These are phyloP conservation scores for Tanypteryx hageni DNA, from an alignment of 2,888 invertebrate species.

Conservation along the genomic window DNA sequence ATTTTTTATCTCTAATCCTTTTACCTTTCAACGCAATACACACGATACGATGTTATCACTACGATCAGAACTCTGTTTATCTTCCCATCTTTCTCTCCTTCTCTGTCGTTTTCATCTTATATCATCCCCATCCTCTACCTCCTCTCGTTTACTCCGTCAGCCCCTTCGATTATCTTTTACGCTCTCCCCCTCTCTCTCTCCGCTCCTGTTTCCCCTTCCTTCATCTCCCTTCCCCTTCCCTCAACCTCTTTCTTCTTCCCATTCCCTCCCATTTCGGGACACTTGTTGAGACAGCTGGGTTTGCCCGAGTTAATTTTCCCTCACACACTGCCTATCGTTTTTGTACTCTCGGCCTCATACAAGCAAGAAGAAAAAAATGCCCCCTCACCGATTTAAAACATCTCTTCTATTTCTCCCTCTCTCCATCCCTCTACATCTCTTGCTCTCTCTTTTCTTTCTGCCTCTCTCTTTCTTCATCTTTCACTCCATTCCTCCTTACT, in stretches of 20 bases:
- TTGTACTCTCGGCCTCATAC: constrained; percentile 46
- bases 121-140: background rate
- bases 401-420: background rate
- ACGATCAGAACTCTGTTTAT: background rate
- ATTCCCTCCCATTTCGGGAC: background rate
- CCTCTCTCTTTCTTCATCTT: background rate
- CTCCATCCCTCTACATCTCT: background rate
- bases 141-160: background rate
- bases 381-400: background rate
- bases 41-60: no score
- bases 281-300: constrained; percentile 62
- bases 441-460: background rate
- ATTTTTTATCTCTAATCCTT: no score
- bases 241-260: background rate
- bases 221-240: background rate
- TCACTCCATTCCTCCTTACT: background rate
- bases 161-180: background rate
- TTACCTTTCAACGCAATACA: no score
- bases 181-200: background rate
- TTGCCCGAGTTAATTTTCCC: constrained; percentile 29
- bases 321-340: background rate
- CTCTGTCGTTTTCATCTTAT: background rate
- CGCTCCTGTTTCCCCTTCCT: background rate
- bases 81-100: background rate
- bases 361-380: background rate